Base-by-base conservation (phyloP, 1,140 invertebrate genomes). In the Stegodyphus mimosarum region DNA sequence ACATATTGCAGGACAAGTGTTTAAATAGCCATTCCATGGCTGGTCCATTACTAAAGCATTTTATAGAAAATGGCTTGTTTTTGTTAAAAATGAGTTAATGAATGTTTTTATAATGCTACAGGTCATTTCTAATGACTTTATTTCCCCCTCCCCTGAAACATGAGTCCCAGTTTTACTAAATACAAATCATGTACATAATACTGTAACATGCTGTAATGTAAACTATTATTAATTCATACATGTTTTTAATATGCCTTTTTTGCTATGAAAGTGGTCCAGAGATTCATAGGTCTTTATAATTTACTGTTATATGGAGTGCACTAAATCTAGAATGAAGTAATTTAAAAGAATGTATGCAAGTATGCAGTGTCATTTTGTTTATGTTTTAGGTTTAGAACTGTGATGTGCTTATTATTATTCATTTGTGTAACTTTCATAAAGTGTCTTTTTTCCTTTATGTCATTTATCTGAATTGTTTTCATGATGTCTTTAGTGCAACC, bases 21-120 rank as follows among this genome's bases (percentile, higher is more conserved):
- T 33, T 33, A 33, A 33, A 33, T 55, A 71, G 67, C 72, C 71
- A 74, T 74, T 83, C 11, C 60, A 83, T 83, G 80, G 80, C 80
- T 74, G 80, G 80, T 83, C 80, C 80, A 83, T 83, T 52, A 18
- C 15, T 78, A 64, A 51, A 50, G 53, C 11, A 50, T 81, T 83
- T 74, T 74, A n/a, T 66, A 74, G 17, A 33, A 33, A 79, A 60
- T 70, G 53, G 76, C 76, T 69, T 67, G 51, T 70, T 55, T 70
- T 70, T 69, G 51, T 53, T 60, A 60, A 60, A 11, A 15, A 11
- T 60, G 9, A 60, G 15, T 60, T 60, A 11, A 2, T 60, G 2
- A 60, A 11, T 60, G 55, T 11, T 60, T 60, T 60, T 60, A 11
- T 11, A 60, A 60, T 11, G 55, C 15, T 9, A 60, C 55, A 2